Percentiles rank a stretch among this genome's conserved stretches.
phyloP scores from a whole-genome alignment of 1,140 invertebrate genomes.

The Diachasmimorpha longicaudata region DNA sequence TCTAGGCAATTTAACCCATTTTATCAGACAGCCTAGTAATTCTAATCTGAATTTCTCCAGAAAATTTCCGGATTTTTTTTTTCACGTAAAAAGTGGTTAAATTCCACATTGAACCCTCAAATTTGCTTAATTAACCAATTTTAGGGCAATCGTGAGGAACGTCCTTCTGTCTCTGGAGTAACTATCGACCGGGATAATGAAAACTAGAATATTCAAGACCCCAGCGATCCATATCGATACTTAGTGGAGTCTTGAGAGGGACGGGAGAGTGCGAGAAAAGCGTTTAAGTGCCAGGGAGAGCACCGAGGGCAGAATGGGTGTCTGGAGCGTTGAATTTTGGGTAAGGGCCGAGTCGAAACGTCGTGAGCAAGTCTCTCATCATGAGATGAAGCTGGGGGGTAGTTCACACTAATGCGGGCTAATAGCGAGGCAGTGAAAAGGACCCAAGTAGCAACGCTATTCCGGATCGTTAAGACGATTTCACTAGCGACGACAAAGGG shows the following conservation, averaged over 20 bases:
- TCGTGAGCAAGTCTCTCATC: conserved; percentile 24
- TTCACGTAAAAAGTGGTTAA: no score
- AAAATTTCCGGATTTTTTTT: no score
- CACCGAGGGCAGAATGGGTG: not conserved
- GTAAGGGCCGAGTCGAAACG: conserved; percentile 23
- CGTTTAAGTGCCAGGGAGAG: not conserved
- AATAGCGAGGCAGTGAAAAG: conserved; percentile 21
- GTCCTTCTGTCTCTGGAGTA: no score
- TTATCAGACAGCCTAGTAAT: no score
- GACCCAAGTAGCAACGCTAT: not conserved
- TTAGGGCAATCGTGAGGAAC: no score
- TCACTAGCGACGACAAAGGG: conserved; percentile 26
- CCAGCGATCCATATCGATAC: not conserved
- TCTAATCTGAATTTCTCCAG: no score
- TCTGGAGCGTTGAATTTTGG: conserved; percentile 28
- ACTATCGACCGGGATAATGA: not conserved
- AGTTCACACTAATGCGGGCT: conserved; percentile 27
- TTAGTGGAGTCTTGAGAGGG: not conserved
- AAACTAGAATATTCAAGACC: conserved; percentile 20
- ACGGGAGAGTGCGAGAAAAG: conserved; percentile 4
- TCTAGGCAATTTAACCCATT: no score
- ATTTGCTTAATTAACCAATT: no score
- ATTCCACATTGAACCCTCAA: no score
- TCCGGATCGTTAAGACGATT: conserved; percentile 34
- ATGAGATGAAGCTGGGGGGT: not conserved